Evolutionary conservation across 2,888 invertebrate genomes (phyloP).

Genomic region (Leptogaster cylindrica): DNA sequence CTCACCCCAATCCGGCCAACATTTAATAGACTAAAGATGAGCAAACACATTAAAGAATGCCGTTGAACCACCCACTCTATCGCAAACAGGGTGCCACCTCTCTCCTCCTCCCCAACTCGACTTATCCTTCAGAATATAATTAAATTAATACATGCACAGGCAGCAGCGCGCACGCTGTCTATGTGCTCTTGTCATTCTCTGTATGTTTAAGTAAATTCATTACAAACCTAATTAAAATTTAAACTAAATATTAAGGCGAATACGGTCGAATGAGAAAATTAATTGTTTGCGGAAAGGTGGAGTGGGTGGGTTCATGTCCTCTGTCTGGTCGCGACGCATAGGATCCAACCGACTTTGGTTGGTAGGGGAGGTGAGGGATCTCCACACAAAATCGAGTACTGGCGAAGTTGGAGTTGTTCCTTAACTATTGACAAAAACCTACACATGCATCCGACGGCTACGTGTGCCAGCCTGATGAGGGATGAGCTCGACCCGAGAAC

Average conservation of each 20-base stretch:
- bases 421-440: conserved; percentile 38
- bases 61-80: conserved; percentile 1
- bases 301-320: conserved; percentile 19
- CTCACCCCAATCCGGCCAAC: neutral
- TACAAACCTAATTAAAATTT: conserved; percentile 49
- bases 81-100: neutral
- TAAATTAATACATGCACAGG: conserved; percentile 45
- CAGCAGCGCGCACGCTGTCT: neutral
- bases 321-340: conserved; percentile 25
- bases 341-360: neutral
- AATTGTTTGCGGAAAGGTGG: conserved; percentile 48
- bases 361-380: neutral
- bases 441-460: conserved; percentile 12
- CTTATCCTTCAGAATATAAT: conserved; percentile 44
- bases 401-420: conserved; percentile 11
- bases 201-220: conserved; percentile 48
- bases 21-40: conserved; percentile 29
- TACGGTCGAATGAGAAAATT: conserved; percentile 48
- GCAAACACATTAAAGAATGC: conserved; percentile 38
- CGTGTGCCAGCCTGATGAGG: neutral
- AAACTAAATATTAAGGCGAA: conserved; percentile 49
- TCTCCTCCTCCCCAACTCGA: neutral
- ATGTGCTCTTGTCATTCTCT: conserved; percentile 30
- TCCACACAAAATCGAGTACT: conserved; percentile 19
- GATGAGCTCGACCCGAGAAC: neutral